A percentile compares a stretch with the other conserved stretches of the same genome.
Evolutionary conservation across 2,888 invertebrate genomes (phyloP).

Genomic region (Stegana nigrithorax): DNA sequence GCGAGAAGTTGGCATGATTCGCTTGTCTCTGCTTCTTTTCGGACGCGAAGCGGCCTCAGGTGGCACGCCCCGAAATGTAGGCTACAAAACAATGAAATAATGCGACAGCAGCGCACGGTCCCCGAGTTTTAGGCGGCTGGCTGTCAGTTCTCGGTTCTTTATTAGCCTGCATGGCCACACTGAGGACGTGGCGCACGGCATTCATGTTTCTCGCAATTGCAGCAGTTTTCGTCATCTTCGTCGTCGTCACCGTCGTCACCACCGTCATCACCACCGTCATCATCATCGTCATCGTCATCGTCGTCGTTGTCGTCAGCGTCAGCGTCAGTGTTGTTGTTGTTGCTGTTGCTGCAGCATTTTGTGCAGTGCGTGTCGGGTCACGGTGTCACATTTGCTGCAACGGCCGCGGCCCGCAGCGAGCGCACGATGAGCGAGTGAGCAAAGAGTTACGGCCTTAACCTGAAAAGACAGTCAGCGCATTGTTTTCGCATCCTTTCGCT

Average conservation of each 20-base stretch:
- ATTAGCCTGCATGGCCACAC: no score
- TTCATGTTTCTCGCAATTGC: no score
- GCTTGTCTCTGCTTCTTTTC: neutral
- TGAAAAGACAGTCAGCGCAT: no score
- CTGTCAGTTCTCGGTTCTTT: neutral
- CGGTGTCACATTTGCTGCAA: no score
- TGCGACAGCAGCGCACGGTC: slow-evolving; percentile 3
- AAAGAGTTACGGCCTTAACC: no score
- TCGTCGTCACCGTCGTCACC: no score
- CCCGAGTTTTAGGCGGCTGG: neutral
- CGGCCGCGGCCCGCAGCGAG: no score
- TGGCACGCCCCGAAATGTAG: slow-evolving; percentile 12
- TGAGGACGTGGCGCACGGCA: no score
- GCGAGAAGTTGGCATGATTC: neutral
- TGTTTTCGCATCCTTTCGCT: no score
- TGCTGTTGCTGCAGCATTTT: neutral
- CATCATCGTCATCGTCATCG: neutral
- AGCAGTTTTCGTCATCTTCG: no score
- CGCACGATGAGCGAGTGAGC: no score
- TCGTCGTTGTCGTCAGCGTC: neutral
- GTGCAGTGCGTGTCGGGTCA: no score
- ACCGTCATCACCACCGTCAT: neutral
- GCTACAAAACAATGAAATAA: slow-evolving; percentile 12
- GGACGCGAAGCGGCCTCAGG: slow-evolving; percentile 6
- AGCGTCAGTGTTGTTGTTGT: neutral